These are phyloP conservation scores for Musca domestica DNA, from an alignment of 1,140 invertebrate genomes.

Conservation along the genomic window DNA sequence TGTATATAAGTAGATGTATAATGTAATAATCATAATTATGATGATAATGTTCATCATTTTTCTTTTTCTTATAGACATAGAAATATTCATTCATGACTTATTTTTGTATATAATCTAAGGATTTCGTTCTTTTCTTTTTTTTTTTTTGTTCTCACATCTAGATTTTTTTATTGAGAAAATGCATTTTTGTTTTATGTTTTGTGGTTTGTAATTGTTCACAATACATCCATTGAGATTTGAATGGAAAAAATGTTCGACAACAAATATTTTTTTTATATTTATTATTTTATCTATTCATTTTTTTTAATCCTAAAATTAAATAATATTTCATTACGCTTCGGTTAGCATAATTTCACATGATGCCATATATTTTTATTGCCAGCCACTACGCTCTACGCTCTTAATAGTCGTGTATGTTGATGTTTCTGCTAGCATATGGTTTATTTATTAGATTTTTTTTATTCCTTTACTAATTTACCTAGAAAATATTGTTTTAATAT, in stretches of 20 bases:
- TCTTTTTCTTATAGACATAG: background rate
- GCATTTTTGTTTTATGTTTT: background rate
- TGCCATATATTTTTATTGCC: too few species aligned
- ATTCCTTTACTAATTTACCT: background rate
- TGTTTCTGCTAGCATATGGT: background rate
- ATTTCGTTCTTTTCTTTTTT: background rate
- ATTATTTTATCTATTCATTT: background rate
- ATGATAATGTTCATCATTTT: background rate
- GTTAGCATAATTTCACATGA: background rate
- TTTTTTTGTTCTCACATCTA: slow-evolving; percentile 6
- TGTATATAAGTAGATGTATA: background rate
- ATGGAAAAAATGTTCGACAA: background rate
- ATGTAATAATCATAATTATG: background rate
- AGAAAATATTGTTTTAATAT: background rate
- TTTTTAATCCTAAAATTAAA: background rate
- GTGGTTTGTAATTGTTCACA: background rate
- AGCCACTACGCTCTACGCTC: too few species aligned
- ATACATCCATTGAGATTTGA: slow-evolving; percentile 1
- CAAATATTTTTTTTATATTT: slow-evolving; percentile 9
- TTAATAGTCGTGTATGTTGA: background rate
- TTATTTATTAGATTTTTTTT: background rate
- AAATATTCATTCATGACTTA: background rate
- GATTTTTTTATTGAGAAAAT: background rate
- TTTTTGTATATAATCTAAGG: background rate
- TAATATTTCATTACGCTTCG: background rate